phyloP scores from a whole-genome alignment of 2,888 invertebrate species.

The Drosophila testacea region DNA sequence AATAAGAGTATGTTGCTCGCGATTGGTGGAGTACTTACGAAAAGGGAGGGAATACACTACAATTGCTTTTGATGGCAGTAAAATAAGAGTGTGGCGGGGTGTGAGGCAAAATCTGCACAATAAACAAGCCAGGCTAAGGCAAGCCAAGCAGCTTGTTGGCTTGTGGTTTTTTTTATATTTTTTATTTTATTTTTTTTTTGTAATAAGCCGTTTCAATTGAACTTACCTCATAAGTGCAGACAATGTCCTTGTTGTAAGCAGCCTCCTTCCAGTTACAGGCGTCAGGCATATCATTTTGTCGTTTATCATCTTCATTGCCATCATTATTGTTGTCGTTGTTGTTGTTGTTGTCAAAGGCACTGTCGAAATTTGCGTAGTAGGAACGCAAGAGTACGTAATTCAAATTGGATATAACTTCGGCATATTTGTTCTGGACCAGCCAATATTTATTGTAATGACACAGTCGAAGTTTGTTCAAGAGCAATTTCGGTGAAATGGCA shows the following conservation, averaged over 20 bases:
- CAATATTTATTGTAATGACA: constrained; percentile 85
- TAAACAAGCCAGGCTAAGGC: constrained; percentile 65
- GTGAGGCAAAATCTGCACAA: constrained; percentile 64
- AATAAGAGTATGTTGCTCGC: constrained; percentile 66
- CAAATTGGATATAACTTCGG: constrained; percentile 85
- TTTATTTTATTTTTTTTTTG: constrained; percentile 24
- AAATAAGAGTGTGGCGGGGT: constrained; percentile 15
- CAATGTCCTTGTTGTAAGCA: constrained; percentile 71
- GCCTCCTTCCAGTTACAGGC: constrained; percentile 44
- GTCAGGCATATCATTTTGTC: constrained; percentile 7
- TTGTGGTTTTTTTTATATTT: constrained; percentile 13
- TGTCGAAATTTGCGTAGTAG: constrained; percentile 81
- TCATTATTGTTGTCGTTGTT: constrained; percentile 26
- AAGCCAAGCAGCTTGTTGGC: constrained; percentile 24
- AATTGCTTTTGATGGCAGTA: constrained; percentile 55
- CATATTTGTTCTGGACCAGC: constrained; percentile 86
- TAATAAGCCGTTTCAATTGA: constrained; percentile 72
- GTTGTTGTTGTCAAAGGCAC: constrained; percentile 59
- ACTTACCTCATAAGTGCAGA: constrained; percentile 84
- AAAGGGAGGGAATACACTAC: constrained; percentile 29
- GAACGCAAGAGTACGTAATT: constrained; percentile 83
- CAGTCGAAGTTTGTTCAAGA: constrained; percentile 84
- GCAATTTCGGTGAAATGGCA: constrained; percentile 84
- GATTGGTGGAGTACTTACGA: constrained; percentile 5
- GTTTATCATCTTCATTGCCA: constrained; percentile 15